These are phyloP conservation scores for Benthosema pterotum DNA, from an alignment of 2,797 vertebrate genomes.

Conservation along the genomic window DNA sequence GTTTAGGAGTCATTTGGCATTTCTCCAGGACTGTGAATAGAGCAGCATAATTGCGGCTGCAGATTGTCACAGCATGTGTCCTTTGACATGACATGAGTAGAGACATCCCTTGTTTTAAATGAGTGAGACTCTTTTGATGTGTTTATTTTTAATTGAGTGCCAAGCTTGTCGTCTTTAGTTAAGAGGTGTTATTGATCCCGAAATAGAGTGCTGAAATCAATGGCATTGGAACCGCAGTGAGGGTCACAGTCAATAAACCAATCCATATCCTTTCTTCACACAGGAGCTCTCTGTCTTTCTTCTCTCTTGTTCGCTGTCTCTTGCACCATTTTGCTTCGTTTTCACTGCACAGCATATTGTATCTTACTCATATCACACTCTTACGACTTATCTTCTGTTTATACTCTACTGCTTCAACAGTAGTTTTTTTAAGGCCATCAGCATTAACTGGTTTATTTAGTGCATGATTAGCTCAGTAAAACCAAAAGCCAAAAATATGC, in stretches of 20 bases:
- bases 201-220: conserved; percentile 39
- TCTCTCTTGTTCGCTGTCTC: background rate
- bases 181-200: conserved; percentile 51
- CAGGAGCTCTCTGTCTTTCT: conserved; percentile 7
- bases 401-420: no score
- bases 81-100: background rate
- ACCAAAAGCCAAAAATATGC: no score
- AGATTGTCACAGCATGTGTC: no score
- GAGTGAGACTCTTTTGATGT: conserved; percentile 5
- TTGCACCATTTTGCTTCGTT: background rate
- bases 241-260: conserved; percentile 25
- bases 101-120: background rate
- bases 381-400: background rate
- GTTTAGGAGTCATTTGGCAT: background rate
- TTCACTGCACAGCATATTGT: background rate
- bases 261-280: conserved; percentile 38
- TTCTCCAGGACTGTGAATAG: background rate
- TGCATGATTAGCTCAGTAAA: no score
- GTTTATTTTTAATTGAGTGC: conserved; percentile 42
- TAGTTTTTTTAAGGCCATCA: background rate
- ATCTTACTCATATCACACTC: conserved; percentile 1
- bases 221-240: conserved; percentile 45
- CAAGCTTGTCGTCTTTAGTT: conserved; percentile 41
- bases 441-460: no score
- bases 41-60: no score